A percentile compares a stretch with the other conserved stretches of the same genome.
Conservation (phyloP, 2,888 invertebrate species). For the Ptilodon capucinus region DNA sequence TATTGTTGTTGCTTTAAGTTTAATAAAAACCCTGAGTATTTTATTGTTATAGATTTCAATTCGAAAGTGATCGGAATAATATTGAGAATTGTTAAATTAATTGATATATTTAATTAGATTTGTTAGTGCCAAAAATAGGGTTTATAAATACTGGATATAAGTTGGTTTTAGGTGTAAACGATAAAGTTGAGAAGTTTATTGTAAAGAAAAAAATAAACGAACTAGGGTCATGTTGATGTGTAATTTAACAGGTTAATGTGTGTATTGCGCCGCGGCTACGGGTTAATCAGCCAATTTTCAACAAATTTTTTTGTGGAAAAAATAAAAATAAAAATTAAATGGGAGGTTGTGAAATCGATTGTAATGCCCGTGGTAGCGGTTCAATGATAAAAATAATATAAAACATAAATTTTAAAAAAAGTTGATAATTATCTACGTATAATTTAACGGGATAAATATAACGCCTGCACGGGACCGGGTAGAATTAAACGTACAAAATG, state of each 20-base stretch:
- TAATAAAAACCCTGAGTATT: constrained; percentile 35
- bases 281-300: constrained; percentile 74
- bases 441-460: constrained; percentile 53
- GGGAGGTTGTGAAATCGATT: constrained; percentile 77
- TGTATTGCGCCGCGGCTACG: constrained; percentile 56
- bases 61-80: constrained; percentile 43
- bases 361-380: constrained; percentile 59
- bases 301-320: constrained; percentile 66
- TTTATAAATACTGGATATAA: constrained; percentile 72
- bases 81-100: constrained; percentile 49
- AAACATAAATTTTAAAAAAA: constrained; percentile 63
- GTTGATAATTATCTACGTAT: constrained; percentile 62
- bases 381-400: constrained; percentile 51
- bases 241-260: constrained; percentile 62
- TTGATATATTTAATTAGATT: constrained; percentile 71
- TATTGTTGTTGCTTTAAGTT: constrained; percentile 14
- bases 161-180: constrained; percentile 72
- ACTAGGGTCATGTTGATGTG: constrained; percentile 75
- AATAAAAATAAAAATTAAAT: constrained; percentile 52
- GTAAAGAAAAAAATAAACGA: constrained; percentile 73
- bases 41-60: constrained; percentile 40
- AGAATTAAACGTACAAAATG: constrained; percentile 59
- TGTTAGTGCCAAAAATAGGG: constrained; percentile 80
- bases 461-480: constrained; percentile 73
- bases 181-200: constrained; percentile 60